Evolutionary conservation across 2,797 vertebrate genomes (phyloP), one percentile per base, ranked within the genome.

Genomic region (Sebastes taczanowskii): DNA sequence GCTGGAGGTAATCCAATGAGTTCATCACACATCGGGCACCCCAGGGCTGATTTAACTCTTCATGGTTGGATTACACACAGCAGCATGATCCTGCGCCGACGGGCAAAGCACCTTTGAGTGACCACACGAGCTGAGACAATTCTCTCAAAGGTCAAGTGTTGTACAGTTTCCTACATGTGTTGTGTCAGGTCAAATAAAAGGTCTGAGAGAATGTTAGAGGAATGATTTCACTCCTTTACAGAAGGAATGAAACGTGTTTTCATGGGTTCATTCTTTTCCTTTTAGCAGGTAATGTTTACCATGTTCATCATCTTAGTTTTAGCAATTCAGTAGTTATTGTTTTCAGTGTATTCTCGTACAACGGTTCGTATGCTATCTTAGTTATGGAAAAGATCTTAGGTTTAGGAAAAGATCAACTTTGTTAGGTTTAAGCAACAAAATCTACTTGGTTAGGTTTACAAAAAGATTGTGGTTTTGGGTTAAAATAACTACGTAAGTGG

Each of bases 21-120:
- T 74, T 90, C 83, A 79, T 84, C 81, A 67, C 84, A 87, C 86
- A 71, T 71, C 60, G 80, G 22, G 34, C 64, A 18, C 90, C 79
- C 2, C 27, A 2, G 66, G 92, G 85, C 81, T 73, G 80, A 88
- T 82, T 88, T 87, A 85, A 76, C 79, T 87, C 81, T 56, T 87
- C 72, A 58, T 23, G 78, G 72, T 63, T 62, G 80, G 76, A 80
- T 59, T 80, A 86, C 55, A 81, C 84, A 83, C 82, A 84, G 65
- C 84, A 63, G 71, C 67, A 74, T 87, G 85, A 93, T 91, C 77
- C 77, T 18, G 69, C 0, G 35, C 88, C 67, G 10, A n/a, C 62
- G 83, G 89, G 74, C 70, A 69, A 67, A 58, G 46, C 80, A 88
- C 91, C 84, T 90, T 78, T 80, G 34, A 70, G 27, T 23, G 62